A percentile compares a stretch with the other conserved stretches of the same genome.
These are phyloP conservation scores for Notarius quadriscutis DNA, from an alignment of 2,113 vertebrate species.

Conservation along the genomic window DNA sequence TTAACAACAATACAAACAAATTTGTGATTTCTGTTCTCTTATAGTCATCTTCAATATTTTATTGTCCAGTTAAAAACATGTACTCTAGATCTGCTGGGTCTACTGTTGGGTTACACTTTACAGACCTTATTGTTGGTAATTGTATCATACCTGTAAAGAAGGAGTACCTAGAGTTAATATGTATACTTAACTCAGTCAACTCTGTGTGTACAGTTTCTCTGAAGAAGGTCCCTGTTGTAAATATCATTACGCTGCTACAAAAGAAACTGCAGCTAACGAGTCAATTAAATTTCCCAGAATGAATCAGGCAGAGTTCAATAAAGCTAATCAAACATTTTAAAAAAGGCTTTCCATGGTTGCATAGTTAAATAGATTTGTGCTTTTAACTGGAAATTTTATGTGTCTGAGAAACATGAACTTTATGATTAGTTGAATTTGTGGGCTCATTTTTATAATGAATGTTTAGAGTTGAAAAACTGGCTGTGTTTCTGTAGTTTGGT, in stretches of 20 bases:
- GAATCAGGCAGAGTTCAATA: not conserved
- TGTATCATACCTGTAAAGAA: not conserved
- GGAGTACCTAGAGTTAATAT: not conserved
- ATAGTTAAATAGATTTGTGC: constrained; percentile 40
- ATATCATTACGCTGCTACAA: not conserved
- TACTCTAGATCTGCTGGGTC: not conserved
- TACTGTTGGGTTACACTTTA: not conserved
- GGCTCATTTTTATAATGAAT: not conserved
- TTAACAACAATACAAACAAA: constrained; percentile 70
- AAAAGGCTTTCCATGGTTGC: constrained; percentile 14
- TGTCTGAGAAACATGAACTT: not conserved
- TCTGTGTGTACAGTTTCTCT: not conserved
- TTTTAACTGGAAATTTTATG: not conserved
- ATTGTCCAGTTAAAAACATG: constrained; percentile 17
- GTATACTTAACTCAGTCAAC: not conserved
- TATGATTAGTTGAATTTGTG: not conserved
- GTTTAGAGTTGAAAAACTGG: not conserved
- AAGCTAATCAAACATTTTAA: not conserved
- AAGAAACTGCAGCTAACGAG: not conserved
- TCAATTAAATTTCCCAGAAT: not conserved
- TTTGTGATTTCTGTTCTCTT: constrained; percentile 41
- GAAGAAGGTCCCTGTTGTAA: not conserved
- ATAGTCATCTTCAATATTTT: constrained; percentile 28
- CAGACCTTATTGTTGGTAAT: not conserved
- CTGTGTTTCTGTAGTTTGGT: not conserved